Evolutionary conservation across 2,888 invertebrate genomes (phyloP).

Genomic region (Baccha elongata): DNA sequence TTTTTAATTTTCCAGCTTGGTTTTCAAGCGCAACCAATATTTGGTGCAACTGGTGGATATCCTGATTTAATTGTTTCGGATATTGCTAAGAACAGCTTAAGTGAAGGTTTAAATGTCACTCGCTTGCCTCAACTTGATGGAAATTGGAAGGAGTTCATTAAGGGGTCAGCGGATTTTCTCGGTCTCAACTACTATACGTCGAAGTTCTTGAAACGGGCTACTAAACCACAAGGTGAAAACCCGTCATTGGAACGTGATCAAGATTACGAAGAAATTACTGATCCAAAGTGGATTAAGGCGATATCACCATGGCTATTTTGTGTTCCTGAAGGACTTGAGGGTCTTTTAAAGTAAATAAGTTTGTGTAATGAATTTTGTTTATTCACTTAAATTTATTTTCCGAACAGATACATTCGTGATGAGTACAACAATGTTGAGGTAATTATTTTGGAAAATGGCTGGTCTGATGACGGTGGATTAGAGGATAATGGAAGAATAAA

Average conservation of each 20-base stretch:
- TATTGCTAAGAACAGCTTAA: slow-evolving; percentile 77
- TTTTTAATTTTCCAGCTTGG: slow-evolving; percentile 76
- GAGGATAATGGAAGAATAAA: slow-evolving; percentile 81
- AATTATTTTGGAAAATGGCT: slow-evolving; percentile 86
- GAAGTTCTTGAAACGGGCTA: slow-evolving; percentile 74
- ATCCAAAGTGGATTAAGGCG: slow-evolving; percentile 76
- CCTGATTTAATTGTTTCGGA: slow-evolving; percentile 78
- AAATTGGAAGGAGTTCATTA: slow-evolving; percentile 74
- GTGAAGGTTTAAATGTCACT: slow-evolving; percentile 75
- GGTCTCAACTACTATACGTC: slow-evolving; percentile 79
- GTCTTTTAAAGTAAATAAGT: slow-evolving; percentile 14
- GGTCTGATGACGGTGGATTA: slow-evolving; percentile 81
- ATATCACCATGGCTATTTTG: slow-evolving; percentile 76
- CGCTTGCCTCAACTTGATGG: slow-evolving; percentile 75
- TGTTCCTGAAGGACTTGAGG: background rate
- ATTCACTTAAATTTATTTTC: background rate
- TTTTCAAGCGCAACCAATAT: slow-evolving; percentile 80
- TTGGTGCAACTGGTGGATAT: slow-evolving; percentile 78
- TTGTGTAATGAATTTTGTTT: background rate
- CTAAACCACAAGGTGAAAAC: slow-evolving; percentile 75
- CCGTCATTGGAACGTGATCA: slow-evolving; percentile 84
- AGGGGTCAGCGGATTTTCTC: slow-evolving; percentile 77
- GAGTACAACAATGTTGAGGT: slow-evolving; percentile 84
- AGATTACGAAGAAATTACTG: slow-evolving; percentile 71
- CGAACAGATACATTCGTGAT: slow-evolving; percentile 83